Evolutionary conservation across 2,888 invertebrate species (phyloP).

Genomic region (Lutraria lutraria): DNA sequence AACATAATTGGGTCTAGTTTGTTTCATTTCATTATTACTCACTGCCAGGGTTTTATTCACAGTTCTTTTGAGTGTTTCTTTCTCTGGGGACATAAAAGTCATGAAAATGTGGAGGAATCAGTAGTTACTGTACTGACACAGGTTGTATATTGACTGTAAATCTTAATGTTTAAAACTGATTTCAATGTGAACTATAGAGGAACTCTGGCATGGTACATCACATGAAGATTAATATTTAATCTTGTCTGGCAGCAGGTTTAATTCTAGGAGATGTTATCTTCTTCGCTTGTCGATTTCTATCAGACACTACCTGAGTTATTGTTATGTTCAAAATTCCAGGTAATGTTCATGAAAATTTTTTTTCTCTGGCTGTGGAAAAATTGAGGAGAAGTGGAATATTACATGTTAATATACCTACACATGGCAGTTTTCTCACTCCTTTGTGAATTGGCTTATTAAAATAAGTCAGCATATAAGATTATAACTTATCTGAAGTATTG

Average conservation of each 20-base stretch:
- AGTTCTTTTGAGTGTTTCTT: not conserved
- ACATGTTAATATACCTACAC: too few relatives aligned
- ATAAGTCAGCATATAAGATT: too few relatives aligned
- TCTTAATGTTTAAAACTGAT: not conserved
- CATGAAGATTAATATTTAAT: conserved; percentile 10
- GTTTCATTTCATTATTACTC: too few relatives aligned
- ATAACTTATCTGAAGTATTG: too few relatives aligned
- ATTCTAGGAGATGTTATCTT: not conserved
- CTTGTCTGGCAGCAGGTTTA: conserved; percentile 7
- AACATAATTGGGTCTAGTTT: too few relatives aligned
- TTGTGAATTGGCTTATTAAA: too few relatives aligned
- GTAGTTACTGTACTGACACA: not conserved
- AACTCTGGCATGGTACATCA: not conserved
- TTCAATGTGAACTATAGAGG: not conserved
- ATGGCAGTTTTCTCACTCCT: too few relatives aligned
- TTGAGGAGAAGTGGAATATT: too few relatives aligned
- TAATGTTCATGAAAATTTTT: too few relatives aligned
- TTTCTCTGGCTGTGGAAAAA: too few relatives aligned
- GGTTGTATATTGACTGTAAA: not conserved
- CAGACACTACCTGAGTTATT: not conserved
- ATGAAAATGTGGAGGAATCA: not conserved
- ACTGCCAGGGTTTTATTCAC: too few relatives aligned
- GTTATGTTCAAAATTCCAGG: not conserved
- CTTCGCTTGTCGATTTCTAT: conserved; percentile 14
- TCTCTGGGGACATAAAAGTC: not conserved